Evolutionary conservation across 2,113 vertebrate species (phyloP).

Genomic region (Asarcornis scutulata): DNA sequence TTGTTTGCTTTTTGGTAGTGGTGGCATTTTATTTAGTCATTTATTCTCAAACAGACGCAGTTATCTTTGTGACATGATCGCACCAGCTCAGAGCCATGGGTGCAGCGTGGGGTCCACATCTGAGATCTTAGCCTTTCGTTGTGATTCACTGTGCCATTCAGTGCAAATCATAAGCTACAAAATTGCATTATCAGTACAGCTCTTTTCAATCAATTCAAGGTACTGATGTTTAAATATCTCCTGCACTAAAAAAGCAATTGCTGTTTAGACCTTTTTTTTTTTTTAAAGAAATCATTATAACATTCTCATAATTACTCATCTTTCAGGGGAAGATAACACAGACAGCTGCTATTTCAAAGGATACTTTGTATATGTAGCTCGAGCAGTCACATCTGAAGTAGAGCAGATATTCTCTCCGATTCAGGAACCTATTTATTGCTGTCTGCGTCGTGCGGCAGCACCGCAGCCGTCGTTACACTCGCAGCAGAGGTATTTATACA

Average conservation of each 20-base stretch:
- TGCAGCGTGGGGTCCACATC: background rate
- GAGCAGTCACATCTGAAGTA: constrained; percentile 28
- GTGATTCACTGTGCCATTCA: background rate
- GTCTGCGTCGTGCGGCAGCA: background rate
- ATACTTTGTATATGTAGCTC: constrained; percentile 9
- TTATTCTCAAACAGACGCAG: background rate
- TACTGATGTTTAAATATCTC: constrained; percentile 57
- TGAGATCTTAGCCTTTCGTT: constrained; percentile 35
- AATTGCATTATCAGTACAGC: constrained; percentile 31
- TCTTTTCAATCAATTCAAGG: constrained; percentile 55
- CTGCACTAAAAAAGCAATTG: constrained; percentile 11
- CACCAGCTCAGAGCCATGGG: background rate
- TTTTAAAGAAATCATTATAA: constrained; percentile 48
- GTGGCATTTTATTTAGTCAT: too few relatives aligned
- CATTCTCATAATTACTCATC: constrained; percentile 62
- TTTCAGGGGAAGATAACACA: constrained; percentile 40
- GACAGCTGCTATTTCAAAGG: constrained; percentile 65
- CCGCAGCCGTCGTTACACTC: background rate
- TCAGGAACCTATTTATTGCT: constrained; percentile 30
- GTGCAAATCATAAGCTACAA: constrained; percentile 8
- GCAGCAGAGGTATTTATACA: constrained; percentile 20
- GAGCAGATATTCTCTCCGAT: constrained; percentile 31
- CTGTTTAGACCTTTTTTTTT: constrained; percentile 42
- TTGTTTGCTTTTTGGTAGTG: background rate
- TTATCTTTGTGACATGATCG: background rate